phyloP scores from a whole-genome alignment of 2,888 invertebrate genomes.

The Blastobasis adustella region DNA sequence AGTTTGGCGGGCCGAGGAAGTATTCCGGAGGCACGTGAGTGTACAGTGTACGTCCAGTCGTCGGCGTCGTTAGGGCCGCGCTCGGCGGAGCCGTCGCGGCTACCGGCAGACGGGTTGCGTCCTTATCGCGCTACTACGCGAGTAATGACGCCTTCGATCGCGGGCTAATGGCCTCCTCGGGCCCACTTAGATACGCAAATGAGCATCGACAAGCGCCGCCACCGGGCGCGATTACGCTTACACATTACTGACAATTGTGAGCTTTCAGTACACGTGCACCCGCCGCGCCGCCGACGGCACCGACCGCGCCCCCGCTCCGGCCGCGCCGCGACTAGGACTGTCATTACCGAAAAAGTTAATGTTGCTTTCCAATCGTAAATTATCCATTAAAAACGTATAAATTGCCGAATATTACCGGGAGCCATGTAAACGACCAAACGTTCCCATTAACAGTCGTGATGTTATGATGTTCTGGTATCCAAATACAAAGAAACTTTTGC shows the following conservation, averaged over 20 bases:
- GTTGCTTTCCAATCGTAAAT: background rate
- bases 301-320: slow-evolving; percentile 1
- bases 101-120: slow-evolving; percentile 25
- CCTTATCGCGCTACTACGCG: slow-evolving; percentile 65
- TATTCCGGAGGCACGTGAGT: no score
- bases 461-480: background rate
- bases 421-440: background rate
- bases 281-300: slow-evolving; percentile 9
- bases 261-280: slow-evolving; percentile 34
- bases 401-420: background rate
- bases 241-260: slow-evolving; percentile 34
- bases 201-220: slow-evolving; percentile 58
- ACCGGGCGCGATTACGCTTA: slow-evolving; percentile 41
- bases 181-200: slow-evolving; percentile 74
- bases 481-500: background rate
- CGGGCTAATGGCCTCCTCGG: slow-evolving; percentile 67
- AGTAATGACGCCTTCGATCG: slow-evolving; percentile 71
- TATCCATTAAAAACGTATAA: background rate
- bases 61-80: slow-evolving; percentile 52
- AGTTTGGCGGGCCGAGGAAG: no score
- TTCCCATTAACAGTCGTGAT: background rate
- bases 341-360: slow-evolving; percentile 3
- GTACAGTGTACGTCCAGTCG: slow-evolving; percentile 48
- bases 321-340: slow-evolving; percentile 4
- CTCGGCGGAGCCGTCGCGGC: slow-evolving; percentile 33